Conservation (phyloP, 1,140 invertebrate species). For the Saccostrea glomerata region DNA sequence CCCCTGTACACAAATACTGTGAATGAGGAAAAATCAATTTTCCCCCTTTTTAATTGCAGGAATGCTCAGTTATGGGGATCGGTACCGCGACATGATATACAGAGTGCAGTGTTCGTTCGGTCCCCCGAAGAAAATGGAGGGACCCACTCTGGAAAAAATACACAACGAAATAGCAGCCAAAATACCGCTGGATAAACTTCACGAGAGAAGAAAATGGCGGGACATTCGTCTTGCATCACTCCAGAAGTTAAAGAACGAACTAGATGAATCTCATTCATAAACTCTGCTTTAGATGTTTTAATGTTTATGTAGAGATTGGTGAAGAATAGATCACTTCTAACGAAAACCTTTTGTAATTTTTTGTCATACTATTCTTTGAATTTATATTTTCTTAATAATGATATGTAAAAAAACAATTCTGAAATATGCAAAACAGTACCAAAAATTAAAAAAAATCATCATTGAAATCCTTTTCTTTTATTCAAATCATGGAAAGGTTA, state of each 20-base stretch:
- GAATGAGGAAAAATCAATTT: neutral
- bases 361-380: too few relatives aligned
- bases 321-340: too few relatives aligned
- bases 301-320: too few relatives aligned
- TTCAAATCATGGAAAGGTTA: too few relatives aligned
- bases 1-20: neutral
- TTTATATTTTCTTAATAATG: too few relatives aligned
- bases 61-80: conserved; percentile 85
- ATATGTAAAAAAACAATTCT: too few relatives aligned
- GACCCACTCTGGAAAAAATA: conserved; percentile 63
- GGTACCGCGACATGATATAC: conserved; percentile 82
- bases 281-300: too few relatives aligned
- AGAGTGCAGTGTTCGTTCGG: conserved; percentile 61
- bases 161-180: conserved; percentile 60
- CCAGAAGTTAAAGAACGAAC: conserved; percentile 65
- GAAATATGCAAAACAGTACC: too few relatives aligned
- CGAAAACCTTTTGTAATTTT: too few relatives aligned
- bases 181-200: conserved; percentile 87
- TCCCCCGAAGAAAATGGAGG: conserved; percentile 59
- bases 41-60: conserved; percentile 77
- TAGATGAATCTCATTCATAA: neutral
- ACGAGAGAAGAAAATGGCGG: conserved; percentile 88
- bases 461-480: too few relatives aligned
- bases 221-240: conserved; percentile 90
- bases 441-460: too few relatives aligned